These are phyloP conservation scores for Macrobrachium nipponense DNA, from an alignment of 1,140 invertebrate species.

Conservation along the genomic window DNA sequence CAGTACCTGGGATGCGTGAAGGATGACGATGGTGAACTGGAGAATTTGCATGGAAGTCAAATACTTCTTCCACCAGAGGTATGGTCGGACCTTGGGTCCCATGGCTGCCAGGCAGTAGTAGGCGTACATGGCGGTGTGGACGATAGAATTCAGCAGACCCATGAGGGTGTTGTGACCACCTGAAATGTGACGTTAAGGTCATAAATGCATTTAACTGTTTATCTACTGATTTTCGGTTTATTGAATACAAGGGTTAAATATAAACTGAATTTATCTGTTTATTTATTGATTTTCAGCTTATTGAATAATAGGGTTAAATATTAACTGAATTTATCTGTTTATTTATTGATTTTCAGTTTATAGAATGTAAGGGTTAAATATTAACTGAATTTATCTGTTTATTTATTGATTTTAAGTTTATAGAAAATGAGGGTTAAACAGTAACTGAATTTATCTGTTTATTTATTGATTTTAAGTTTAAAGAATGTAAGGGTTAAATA, in stretches of 20 bases:
- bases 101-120: constrained; percentile 73
- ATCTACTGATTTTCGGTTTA: no score
- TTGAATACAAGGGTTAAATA: not conserved
- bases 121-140: constrained; percentile 66
- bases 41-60: constrained; percentile 89
- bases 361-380: not conserved
- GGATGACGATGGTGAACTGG: constrained; percentile 48
- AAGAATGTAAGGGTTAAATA: not conserved
- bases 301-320: not conserved
- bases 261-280: not conserved
- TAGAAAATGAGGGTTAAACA: not conserved
- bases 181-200: not conserved
- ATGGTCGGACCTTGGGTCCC: constrained; percentile 71
- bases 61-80: constrained; percentile 94
- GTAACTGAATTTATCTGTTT: not conserved
- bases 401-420: no score
- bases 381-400: not conserved
- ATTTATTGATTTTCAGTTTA: no score
- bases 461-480: no score
- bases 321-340: not conserved
- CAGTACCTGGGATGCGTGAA: not conserved
- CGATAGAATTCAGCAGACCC: constrained; percentile 70
- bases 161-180: constrained; percentile 65
- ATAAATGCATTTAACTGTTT: not conserved
- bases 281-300: no score